Conservation (phyloP, 1,140 invertebrate species). For the Psilanteris sp. region DNA sequence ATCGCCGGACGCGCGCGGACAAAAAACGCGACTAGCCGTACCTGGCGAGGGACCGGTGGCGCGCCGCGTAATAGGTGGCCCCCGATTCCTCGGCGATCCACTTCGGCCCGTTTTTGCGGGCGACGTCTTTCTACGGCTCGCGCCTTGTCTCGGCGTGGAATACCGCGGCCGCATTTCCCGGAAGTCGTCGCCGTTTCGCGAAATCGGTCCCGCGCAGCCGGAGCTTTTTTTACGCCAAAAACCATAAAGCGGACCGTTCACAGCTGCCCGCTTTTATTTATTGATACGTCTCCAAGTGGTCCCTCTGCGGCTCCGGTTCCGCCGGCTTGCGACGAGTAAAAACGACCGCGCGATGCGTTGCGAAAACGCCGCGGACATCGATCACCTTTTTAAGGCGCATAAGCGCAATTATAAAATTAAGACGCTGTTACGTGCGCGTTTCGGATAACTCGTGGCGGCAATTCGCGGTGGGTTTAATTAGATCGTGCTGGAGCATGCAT, state of each 20-base stretch:
- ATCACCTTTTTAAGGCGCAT: too few relatives aligned
- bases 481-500: too few relatives aligned
- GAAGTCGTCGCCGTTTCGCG: slow-evolving; percentile 64
- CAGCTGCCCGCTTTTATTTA: slow-evolving; percentile 61
- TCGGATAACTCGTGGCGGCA: too few relatives aligned
- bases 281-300: slow-evolving; percentile 47
- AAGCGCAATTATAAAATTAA: too few relatives aligned
- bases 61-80: slow-evolving; percentile 58
- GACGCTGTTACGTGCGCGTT: too few relatives aligned
- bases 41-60: slow-evolving; percentile 26
- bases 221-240: slow-evolving; percentile 39
- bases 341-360: not conserved
- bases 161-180: slow-evolving; percentile 62
- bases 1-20: not conserved
- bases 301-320: slow-evolving; percentile 27
- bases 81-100: slow-evolving; percentile 32
- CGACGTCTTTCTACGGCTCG: slow-evolving; percentile 28
- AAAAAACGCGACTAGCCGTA: slow-evolving; percentile 43
- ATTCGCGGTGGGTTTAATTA: too few relatives aligned
- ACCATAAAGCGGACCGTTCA: slow-evolving; percentile 48
- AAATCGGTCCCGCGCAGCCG: slow-evolving; percentile 64
- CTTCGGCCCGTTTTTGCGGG: slow-evolving; percentile 24
- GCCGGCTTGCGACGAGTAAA: slow-evolving; percentile 16
- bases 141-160: slow-evolving; percentile 31
- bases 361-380: not conserved